Base-by-base conservation (phyloP, 2,113 vertebrate genomes). In the Urocynchramus pylzowi region DNA sequence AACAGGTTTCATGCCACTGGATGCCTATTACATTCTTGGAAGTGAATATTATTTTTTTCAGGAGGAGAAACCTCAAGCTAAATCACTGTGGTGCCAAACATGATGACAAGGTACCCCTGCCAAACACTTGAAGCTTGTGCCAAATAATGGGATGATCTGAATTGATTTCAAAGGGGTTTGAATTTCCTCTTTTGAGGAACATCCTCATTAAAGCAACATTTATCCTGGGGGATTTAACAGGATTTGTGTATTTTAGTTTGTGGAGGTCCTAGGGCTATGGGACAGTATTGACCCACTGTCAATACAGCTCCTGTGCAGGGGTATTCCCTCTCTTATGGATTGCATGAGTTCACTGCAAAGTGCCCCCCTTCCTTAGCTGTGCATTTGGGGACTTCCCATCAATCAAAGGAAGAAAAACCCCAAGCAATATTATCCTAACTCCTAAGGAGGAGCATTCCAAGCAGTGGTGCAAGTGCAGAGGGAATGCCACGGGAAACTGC, bases 141-240 rank as follows among this genome's bases (percentile, higher is more conserved):
- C 78, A 78, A 74, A 28, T 11, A 81, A 69, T 0, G 0, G 64
- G 59, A n/a, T 0, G 0, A 31, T 37, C 13, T n/a, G 35, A 68
- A 73, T 0, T 39, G 42, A 61, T 52, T 87, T 64, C 77, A 47
- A 60, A 87, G 63, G 30, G 53, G 37, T 31, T 22, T 31, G 39
- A 42, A 45, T 47, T 84, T 69, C 68, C 33, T 42, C 35, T 45
- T 91, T 42, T 73, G 37, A 77, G 59, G 20, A 73, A 64, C 7
- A 23, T 22, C 17, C 50, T 89, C 49, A 18, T 56, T 19, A 73
- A 59, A 80, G 54, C 13, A 44, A 42, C 1, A 2, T 7, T n/a
- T 11, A 12, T 27, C 50, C 56, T 9, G 13, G 11, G 16, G 45
- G 18, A 54, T 17, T 41, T 16, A 24, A 35, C 30, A 27, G 44